Conservation (phyloP, 2,113 vertebrate species). For the Zosterops pallidus region DNA sequence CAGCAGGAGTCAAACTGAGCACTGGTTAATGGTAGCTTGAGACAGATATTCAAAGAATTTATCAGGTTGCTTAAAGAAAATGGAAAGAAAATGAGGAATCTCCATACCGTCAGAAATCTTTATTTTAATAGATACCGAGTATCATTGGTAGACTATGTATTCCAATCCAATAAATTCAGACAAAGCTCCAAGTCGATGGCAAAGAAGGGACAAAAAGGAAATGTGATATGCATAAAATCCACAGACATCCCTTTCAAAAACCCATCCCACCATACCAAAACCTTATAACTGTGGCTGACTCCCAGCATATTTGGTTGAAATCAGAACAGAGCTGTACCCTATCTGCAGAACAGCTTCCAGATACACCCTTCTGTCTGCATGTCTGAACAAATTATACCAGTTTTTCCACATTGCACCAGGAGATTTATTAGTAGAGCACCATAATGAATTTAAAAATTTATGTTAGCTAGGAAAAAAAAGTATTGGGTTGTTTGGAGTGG, state of each 20-base stretch:
- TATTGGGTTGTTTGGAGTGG: background rate
- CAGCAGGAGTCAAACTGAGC: background rate
- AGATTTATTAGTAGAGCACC: background rate
- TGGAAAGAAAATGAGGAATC: background rate
- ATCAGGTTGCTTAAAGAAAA: background rate
- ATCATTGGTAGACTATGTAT: background rate
- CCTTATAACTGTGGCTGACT: background rate
- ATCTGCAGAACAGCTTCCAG: background rate
- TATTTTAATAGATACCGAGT: background rate
- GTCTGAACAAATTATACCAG: background rate
- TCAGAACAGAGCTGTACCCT: background rate
- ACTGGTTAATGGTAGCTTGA: background rate
- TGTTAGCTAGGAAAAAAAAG: background rate
- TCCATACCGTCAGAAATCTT: background rate
- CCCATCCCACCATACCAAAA: background rate
- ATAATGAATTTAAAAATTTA: background rate
- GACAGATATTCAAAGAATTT: background rate
- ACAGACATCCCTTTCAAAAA: background rate
- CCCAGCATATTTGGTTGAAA: background rate
- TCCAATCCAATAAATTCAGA: background rate
- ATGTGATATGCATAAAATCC: background rate
- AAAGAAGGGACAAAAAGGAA: background rate
- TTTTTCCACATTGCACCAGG: background rate
- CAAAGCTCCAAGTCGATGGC: background rate
- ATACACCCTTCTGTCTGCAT: accelerated